These are phyloP conservation scores for Astyanax mexicanus DNA, from an alignment of 2,797 vertebrate genomes.

Conservation along the genomic window DNA sequence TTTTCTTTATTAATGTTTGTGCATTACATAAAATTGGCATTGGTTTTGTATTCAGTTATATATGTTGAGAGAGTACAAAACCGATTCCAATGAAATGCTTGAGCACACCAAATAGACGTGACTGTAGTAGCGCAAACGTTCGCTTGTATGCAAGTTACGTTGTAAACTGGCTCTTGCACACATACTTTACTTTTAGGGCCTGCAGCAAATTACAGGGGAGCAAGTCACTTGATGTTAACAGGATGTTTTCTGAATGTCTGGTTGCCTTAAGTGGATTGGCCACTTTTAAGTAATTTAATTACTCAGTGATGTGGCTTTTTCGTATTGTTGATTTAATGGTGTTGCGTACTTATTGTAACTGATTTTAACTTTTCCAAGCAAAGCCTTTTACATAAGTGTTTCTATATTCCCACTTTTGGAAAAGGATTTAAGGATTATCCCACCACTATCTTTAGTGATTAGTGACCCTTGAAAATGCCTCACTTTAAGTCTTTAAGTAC, in stretches of 20 bases:
- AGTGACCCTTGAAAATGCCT: not conserved
- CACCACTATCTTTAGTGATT: not conserved
- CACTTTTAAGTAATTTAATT: not conserved
- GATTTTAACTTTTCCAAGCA: too few species aligned
- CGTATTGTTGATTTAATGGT: too few species aligned
- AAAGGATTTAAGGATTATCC: constrained; percentile 15
- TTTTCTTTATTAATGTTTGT: too few species aligned
- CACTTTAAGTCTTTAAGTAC: not conserved
- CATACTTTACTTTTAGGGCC: not conserved
- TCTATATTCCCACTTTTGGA: not conserved
- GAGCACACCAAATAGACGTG: not conserved
- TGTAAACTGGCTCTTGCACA: not conserved
- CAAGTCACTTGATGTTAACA: not conserved
- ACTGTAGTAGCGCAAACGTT: not conserved
- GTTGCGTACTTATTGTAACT: too few species aligned
- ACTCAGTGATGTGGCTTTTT: not conserved
- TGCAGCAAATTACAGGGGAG: constrained; percentile 22
- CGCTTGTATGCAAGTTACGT: not conserved
- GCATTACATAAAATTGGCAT: too few species aligned
- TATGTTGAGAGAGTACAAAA: too few species aligned
- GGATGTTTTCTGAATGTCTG: not conserved
- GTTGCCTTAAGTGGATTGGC: not conserved
- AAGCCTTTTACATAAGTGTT: not conserved
- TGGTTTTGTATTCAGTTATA: too few species aligned
- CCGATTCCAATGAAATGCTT: too few species aligned